phyloP scores from a whole-genome alignment of 2,113 vertebrate genomes.

The Triplophysa siluroides region DNA sequence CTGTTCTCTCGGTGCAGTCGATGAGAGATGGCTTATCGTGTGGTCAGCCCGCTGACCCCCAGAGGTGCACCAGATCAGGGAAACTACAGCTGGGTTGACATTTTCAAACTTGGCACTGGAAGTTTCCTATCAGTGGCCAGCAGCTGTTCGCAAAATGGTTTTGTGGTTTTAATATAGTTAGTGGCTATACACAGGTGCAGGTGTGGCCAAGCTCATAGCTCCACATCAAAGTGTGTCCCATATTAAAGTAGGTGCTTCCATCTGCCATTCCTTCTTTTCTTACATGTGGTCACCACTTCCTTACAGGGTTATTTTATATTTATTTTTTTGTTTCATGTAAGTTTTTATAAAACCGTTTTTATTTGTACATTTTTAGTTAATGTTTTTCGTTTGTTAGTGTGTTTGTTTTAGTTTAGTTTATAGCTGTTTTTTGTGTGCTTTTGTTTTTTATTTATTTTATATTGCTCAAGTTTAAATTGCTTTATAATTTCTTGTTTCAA shows the following conservation, averaged over 20 bases:
- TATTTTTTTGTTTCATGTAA: no score
- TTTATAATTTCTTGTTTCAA: no score
- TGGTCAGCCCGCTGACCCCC: neutral
- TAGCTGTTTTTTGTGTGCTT: no score
- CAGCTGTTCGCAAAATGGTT: neutral
- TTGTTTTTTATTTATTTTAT: no score
- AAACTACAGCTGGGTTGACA: conserved; percentile 28
- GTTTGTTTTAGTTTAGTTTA: no score
- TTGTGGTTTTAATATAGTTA: conserved; percentile 14
- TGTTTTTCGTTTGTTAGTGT: no score
- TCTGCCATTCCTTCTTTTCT: no score
- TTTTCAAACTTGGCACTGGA: neutral
- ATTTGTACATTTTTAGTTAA: no score
- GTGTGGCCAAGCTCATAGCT: neutral
- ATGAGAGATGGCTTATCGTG: conserved; percentile 11
- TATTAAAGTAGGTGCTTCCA: neutral
- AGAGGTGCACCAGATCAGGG: conserved; percentile 3
- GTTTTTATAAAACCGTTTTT: no score
- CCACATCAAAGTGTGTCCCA: neutral
- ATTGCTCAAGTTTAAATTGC: no score
- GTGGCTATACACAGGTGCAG: neutral
- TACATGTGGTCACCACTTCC: no score
- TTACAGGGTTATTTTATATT: no score
- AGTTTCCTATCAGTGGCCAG: conserved; percentile 15
- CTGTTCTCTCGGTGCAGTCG: neutral